Evolutionary conservation across 2,113 vertebrate species (phyloP).

Genomic region (Xenopus laevis): DNA sequence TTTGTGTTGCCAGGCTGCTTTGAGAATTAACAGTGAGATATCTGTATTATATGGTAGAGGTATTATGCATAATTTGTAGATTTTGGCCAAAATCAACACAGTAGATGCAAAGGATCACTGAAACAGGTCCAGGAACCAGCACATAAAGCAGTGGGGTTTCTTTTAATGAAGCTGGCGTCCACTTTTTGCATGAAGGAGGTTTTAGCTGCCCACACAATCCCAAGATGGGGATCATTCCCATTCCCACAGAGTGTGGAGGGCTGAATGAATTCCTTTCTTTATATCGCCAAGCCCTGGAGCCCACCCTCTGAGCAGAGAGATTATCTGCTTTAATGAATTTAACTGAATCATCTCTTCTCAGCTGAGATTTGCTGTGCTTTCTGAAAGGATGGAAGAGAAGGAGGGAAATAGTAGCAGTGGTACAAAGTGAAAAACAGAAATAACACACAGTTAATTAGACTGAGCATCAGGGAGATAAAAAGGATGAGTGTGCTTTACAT

Average conservation of each 20-base stretch:
- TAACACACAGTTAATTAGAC: not conserved
- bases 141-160: not conserved
- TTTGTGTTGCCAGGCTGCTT: not conserved
- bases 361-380: not conserved
- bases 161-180: not conserved
- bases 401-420: not conserved
- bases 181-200: not conserved
- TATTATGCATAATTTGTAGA: no score
- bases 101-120: no score
- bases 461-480: not conserved
- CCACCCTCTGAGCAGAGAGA: not conserved
- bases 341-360: slow-evolving; percentile 1
- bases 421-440: not conserved
- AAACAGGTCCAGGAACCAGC: not conserved
- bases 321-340: slow-evolving; percentile 17
- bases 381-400: not conserved
- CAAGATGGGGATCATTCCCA: not conserved
- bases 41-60: not conserved
- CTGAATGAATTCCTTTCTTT: not conserved
- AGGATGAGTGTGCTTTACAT: no score
- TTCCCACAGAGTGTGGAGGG: not conserved
- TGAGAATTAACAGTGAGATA: not conserved
- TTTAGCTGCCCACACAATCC: not conserved
- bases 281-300: not conserved
- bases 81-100: no score